A percentile compares a stretch with the other conserved stretches of the same genome.
Evolutionary conservation across 2,888 invertebrate genomes (phyloP).

Genomic region (Drosophila formosana): DNA sequence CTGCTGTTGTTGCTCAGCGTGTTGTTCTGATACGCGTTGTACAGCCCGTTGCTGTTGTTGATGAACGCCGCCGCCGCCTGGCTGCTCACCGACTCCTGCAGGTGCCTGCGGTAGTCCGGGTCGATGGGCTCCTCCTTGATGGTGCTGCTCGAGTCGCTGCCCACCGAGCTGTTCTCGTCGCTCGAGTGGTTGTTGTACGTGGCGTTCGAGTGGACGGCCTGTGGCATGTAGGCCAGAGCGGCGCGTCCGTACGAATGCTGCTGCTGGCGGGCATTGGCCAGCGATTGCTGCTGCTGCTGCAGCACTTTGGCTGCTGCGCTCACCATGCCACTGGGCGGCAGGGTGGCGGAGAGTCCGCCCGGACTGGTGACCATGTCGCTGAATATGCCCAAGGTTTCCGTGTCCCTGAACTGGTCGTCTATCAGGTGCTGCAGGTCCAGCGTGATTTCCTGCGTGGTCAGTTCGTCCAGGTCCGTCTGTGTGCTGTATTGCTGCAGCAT

Average conservation of each 20-base stretch:
- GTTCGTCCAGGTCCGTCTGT: conserved; percentile 93
- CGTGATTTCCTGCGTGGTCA: conserved; percentile 96
- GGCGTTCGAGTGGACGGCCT: conserved; percentile 91
- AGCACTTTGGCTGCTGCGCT: conserved; percentile 84
- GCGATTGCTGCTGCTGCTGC: conserved; percentile 82
- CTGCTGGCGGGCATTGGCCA: conserved; percentile 71
- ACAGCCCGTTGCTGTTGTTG: conserved; percentile 82
- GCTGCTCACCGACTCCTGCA: conserved; percentile 83
- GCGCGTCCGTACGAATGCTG: conserved; percentile 88
- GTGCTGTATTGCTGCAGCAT: conserved; percentile 91
- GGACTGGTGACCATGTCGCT: conserved; percentile 91
- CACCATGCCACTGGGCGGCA: conserved; percentile 84
- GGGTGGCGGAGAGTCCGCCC: conserved; percentile 82
- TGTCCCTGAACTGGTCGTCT: conserved; percentile 95
- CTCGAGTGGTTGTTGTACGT: conserved; percentile 86
- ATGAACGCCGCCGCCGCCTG: conserved; percentile 82
- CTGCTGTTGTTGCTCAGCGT: conserved; percentile 70
- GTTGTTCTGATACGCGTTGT: conserved; percentile 78
- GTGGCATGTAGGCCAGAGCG: conserved; percentile 95
- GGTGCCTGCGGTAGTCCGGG: conserved; percentile 90
- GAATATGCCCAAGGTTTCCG: conserved; percentile 90
- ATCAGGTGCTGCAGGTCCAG: conserved; percentile 96
- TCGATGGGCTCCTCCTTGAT: conserved; percentile 95
- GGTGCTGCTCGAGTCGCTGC: conserved; percentile 90
- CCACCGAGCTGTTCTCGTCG: conserved; percentile 87